A percentile compares a stretch with the other conserved stretches of the same genome.
phyloP scores from a whole-genome alignment of 2,888 invertebrate genomes.

The Monopis laevigella region DNA sequence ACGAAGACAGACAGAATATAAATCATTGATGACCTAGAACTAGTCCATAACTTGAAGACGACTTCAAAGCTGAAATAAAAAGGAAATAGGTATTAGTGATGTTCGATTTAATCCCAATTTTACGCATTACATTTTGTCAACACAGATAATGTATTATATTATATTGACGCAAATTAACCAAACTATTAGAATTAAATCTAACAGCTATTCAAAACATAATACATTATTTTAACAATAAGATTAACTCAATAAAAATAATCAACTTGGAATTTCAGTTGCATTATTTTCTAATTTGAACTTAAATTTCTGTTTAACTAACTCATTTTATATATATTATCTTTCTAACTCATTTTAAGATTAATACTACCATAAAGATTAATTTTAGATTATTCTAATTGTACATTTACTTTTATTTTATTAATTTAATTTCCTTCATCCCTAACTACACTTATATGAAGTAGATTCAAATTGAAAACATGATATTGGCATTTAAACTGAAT shows the following conservation, averaged over 20 bases:
- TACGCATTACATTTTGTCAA: no score
- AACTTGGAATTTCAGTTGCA: not conserved
- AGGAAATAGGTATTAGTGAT: no score
- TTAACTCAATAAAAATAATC: not conserved
- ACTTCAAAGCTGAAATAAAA: no score
- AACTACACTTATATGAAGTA: conserved; percentile 23
- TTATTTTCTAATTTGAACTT: not conserved
- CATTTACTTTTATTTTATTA: no score
- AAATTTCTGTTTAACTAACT: not conserved
- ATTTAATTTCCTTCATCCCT: no score
- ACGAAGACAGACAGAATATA: conserved; percentile 52
- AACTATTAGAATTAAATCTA: not conserved
- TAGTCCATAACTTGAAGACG: conserved; percentile 23
- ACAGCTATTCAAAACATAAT: not conserved
- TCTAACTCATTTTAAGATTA: no score
- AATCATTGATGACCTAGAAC: conserved; percentile 62
- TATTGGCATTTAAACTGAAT: conserved; percentile 48
- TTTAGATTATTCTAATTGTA: no score
- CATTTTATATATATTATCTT: no score
- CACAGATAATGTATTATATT: no score
- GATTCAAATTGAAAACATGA: conserved; percentile 42
- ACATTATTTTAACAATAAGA: not conserved
- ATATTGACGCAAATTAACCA: no score
- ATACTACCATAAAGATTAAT: no score
- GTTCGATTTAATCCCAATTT: no score